Conservation (phyloP, 2,113 vertebrate species). For the Indri indri region DNA sequence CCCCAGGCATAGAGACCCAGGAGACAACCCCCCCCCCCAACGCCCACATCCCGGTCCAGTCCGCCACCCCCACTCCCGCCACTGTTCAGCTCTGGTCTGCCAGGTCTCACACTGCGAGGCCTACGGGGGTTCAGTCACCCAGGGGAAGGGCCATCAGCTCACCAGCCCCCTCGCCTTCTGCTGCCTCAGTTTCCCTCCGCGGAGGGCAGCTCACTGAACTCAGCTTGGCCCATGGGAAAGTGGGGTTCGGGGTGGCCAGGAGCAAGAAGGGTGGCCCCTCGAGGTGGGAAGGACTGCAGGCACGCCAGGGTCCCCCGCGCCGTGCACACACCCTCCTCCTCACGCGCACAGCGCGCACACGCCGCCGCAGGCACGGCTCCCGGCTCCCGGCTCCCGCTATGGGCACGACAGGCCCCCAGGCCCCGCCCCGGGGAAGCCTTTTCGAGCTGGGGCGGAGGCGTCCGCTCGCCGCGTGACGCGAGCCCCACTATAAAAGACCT, state of each 20-base stretch:
- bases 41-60: background rate
- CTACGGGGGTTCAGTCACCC: background rate
- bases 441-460: background rate
- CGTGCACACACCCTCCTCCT: rapidly evolving
- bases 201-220: background rate
- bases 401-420: rapidly evolving
- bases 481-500: background rate
- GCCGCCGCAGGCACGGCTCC: background rate
- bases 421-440: background rate
- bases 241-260: too few species aligned
- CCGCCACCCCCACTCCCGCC: background rate
- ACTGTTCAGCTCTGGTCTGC: background rate
- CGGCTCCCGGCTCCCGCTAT: rapidly evolving
- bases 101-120: background rate
- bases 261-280: background rate
- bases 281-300: background rate
- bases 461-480: background rate
- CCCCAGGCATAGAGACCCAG: background rate
- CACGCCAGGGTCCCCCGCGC: background rate
- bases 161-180: background rate
- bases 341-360: background rate
- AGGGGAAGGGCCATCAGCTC: background rate
- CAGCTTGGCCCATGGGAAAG: background rate
- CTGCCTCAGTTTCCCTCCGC: background rate
- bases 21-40: background rate